Base-by-base conservation (phyloP, 2,113 vertebrate species). In the Columbina picui region DNA sequence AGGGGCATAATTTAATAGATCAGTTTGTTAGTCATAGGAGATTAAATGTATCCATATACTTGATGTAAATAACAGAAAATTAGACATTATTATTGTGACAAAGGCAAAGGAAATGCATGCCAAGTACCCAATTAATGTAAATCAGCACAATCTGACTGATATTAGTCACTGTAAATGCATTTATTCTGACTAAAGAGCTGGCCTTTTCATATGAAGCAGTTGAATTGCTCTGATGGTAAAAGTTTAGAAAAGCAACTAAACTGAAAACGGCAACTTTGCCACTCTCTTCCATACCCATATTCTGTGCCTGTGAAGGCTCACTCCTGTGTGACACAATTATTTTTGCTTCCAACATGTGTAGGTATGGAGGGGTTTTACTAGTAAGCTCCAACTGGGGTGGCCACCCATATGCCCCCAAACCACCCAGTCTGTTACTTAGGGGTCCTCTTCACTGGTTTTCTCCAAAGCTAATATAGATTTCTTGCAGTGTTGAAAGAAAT, bases 61-160 rank as follows among this genome's bases (percentile, higher is more conserved):
- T 27, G 25, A 71, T 1, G 3, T 85, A 95, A 94, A 68, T 82
- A 87, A 89, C 47, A 91, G 61, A 92, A 94, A 88, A 80, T 65
- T 23, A 74, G 61, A n/a, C 50, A 21, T 30, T 83, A 20, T 61
- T 76, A 87, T 61, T 38, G 50, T 77, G 85, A 15, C 68, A 87
- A 67, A 90, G 56, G 67, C 43, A 63, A 76, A 71, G 59, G 84
- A 93, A 88, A 65, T 29, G 75, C 22, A 43, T 69, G 92, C 85
- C 92, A 91, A 90, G 41, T 45, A 47, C 9, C 49, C 78, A 88
- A 41, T 45, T 85, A 83, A 83, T 34, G 47, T 74, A 86, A 83
- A 93, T 81, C 27, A 57, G 23, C 36, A 56, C 23, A 49, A 30
- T 43, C 39, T 39, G 50, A 89, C 41, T 71, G 56, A 22, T 77